Percentiles rank a stretch among this genome's conserved stretches.
Conservation (phyloP, 2,113 vertebrate genomes). For the Python bivittatus region DNA sequence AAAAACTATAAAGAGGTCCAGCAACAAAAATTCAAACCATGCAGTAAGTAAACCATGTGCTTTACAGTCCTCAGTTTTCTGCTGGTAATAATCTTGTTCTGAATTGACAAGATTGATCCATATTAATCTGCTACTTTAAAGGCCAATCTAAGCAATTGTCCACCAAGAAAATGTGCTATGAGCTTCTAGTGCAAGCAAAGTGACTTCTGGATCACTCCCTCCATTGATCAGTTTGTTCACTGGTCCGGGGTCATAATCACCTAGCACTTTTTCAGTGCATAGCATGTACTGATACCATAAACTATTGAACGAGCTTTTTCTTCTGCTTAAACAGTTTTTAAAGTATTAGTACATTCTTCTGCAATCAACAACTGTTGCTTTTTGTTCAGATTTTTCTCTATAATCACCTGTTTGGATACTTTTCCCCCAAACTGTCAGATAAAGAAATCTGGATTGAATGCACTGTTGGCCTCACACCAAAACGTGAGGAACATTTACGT, state of each 20-base stretch:
- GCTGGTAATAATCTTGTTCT: not conserved
- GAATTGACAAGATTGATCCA: not conserved
- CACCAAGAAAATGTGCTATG: not conserved
- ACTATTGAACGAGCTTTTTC: not conserved
- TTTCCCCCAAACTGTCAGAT: not conserved
- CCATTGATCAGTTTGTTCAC: not conserved
- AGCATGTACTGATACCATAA: not conserved
- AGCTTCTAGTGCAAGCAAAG: not conserved
- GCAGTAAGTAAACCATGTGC: not conserved
- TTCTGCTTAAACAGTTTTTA: not conserved
- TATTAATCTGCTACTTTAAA: not conserved
- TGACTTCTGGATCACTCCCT: not conserved
- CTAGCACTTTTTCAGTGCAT: not conserved
- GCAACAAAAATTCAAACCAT: not conserved
- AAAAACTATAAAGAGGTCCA: not conserved
- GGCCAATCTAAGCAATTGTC: not conserved
- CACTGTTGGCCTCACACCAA: not conserved
- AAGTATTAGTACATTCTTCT: not conserved
- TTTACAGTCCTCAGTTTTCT: not conserved
- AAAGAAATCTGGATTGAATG: slow-evolving; percentile 1
- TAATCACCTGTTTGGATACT: not conserved
- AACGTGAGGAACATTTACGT: not conserved
- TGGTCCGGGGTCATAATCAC: not conserved
- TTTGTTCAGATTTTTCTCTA: not conserved
- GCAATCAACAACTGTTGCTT: not conserved